phyloP scores from a whole-genome alignment of 2,113 vertebrate species.

The Ceyx margarethae region DNA sequence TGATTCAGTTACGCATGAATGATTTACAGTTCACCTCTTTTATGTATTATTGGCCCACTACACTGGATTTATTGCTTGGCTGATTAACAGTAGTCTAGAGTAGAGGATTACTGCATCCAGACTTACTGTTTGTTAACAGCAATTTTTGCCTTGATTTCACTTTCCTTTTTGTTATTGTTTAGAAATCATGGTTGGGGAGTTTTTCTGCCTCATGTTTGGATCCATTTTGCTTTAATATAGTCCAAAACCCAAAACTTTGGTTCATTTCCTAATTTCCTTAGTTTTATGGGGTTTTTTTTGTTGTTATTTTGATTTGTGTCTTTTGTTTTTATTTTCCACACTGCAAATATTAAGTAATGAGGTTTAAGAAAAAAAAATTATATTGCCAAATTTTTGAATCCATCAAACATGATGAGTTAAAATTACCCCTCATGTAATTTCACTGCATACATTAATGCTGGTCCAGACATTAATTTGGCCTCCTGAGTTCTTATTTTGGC shows the following conservation, averaged over 20 bases:
- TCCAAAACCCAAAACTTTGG: background rate
- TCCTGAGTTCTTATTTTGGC: slow-evolving; percentile 5
- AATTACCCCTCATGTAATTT: background rate
- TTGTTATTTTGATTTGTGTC: background rate
- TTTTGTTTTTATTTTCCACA: background rate
- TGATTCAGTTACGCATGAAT: background rate
- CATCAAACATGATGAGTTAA: background rate
- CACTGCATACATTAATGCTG: background rate
- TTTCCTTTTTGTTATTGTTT: background rate
- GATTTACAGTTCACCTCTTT: background rate
- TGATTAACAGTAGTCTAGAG: background rate
- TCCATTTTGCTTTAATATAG: background rate
- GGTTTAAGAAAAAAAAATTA: background rate
- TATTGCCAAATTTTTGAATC: background rate
- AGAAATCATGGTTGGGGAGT: background rate
- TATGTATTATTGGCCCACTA: background rate
- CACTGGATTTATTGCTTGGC: background rate
- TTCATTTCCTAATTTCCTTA: background rate
- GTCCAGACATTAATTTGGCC: slow-evolving; percentile 8
- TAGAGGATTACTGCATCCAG: background rate
- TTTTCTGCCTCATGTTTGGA: background rate
- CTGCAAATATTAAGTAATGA: background rate
- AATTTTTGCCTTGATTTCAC: background rate
- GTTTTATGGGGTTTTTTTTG: background rate
- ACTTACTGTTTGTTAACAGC: background rate